Evolutionary conservation across 2,113 vertebrate species (phyloP), one percentile per base, ranked within the genome.

Genomic region (Python bivittatus): DNA sequence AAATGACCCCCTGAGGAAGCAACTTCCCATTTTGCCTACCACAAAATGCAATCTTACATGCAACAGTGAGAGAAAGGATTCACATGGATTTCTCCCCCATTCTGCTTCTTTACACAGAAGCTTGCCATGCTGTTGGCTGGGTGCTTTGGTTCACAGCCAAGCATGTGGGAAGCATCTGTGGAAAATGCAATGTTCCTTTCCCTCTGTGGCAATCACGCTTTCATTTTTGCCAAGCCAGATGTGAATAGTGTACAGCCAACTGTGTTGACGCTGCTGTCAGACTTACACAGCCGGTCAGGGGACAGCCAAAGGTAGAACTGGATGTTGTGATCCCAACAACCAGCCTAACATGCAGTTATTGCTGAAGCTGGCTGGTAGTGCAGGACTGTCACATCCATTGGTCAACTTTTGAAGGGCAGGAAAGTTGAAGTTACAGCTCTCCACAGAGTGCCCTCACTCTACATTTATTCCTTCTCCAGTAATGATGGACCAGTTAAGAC

Each of bases 71-170:
- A 52, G 64, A 52, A 57, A 84, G 86, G 89, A 92, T 93, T 91
- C 93, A 91, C 48, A 79, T 84, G 48, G 83, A 92, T 88, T 94
- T 92, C 61, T 93, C 86, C 53, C 90, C 90, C 94, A 92, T 94
- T 92, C 54, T 58, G 25, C 33, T 68, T 72, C 12, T 68, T 29
- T 54, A 38, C 42, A 20, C 64, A 89, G 86, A 52, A 88, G 42
- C 27, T 61, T 61, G 42, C 42, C 44, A 29, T 53, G 42, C 54
- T 84, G 27, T n/a, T 33, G 54, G 33, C 83, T 60, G 13, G 48
- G 38, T 6, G 38, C 54, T 84, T 27, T 91, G 90, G 58, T 64
- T 91, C 58, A 60, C 44, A 64, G 44, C 84, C 84, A 92, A 27
- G n/a, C 22, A 5, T 92, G 58, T 38, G 56, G 44, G 68, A 92